Percentiles rank a stretch among this genome's conserved stretches.
phyloP scores from a whole-genome alignment of 2,113 vertebrate genomes.

The Cephalopholis sonnerati region DNA sequence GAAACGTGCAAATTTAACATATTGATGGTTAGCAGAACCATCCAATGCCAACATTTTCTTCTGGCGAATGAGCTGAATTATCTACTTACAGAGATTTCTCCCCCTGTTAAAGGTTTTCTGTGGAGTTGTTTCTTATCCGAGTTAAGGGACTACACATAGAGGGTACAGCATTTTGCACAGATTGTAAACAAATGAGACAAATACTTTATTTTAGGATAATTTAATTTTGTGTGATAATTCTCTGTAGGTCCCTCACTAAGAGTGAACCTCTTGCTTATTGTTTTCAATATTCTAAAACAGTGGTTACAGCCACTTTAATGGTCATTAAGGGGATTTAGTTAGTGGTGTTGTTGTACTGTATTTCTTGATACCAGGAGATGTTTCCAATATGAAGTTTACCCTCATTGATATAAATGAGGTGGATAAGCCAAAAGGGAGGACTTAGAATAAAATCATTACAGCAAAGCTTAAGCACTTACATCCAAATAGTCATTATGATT shows the following conservation, averaged over 20 bases:
- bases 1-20: too few relatives aligned
- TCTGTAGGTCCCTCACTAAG: background rate
- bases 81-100: background rate
- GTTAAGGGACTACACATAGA: background rate
- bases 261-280: background rate
- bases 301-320: background rate
- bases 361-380: background rate
- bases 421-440: background rate
- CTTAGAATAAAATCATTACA: conserved; percentile 34
- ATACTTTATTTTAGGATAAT: background rate
- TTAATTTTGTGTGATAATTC: too few relatives aligned
- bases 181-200: background rate
- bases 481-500: conserved; percentile 41
- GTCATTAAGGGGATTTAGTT: background rate
- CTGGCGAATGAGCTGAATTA: too few relatives aligned
- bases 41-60: too few relatives aligned
- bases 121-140: background rate
- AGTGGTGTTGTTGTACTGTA: background rate
- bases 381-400: background rate
- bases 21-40: too few relatives aligned
- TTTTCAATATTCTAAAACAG: too few relatives aligned
- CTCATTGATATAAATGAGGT: conserved; percentile 9
- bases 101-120: background rate
- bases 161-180: background rate
- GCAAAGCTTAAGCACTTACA: conserved; percentile 14